phyloP scores from a whole-genome alignment of 2,888 invertebrate genomes.

The Empis stercorea region DNA sequence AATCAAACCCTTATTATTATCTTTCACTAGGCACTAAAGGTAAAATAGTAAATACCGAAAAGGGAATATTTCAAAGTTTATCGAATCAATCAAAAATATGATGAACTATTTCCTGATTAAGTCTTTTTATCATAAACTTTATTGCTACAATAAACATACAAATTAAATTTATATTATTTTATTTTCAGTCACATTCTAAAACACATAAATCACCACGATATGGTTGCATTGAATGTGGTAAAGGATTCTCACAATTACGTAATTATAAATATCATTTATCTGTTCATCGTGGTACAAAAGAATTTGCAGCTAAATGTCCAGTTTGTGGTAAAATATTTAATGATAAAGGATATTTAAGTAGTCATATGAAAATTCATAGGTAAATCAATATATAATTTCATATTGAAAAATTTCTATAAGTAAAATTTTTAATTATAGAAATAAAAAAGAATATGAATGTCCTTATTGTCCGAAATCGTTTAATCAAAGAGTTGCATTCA shows the following conservation, averaged over 20 bases:
- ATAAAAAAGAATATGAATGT: slow-evolving; percentile 70
- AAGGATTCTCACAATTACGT: slow-evolving; percentile 68
- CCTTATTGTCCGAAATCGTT: slow-evolving; percentile 71
- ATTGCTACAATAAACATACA: too few species aligned
- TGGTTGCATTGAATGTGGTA: slow-evolving; percentile 64
- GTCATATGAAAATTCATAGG: slow-evolving; percentile 75
- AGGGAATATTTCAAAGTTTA: too few species aligned
- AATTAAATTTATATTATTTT: too few species aligned
- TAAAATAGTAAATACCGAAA: too few species aligned
- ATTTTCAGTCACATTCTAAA: slow-evolving; percentile 30
- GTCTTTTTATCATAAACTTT: too few species aligned
- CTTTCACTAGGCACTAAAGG: too few species aligned
- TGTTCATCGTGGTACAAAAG: slow-evolving; percentile 68
- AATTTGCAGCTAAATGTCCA: slow-evolving; percentile 56
- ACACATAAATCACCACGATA: slow-evolving; percentile 40
- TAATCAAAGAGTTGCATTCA: slow-evolving; percentile 76
- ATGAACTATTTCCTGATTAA: too few species aligned
- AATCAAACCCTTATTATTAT: too few species aligned
- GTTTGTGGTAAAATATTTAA: slow-evolving; percentile 75
- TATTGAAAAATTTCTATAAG: not conserved
- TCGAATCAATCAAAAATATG: too few species aligned
- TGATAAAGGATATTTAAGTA: slow-evolving; percentile 70
- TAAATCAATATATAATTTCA: slow-evolving; percentile 17
- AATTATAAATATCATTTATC: slow-evolving; percentile 77
- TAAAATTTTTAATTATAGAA: slow-evolving; percentile 33